Evolutionary conservation across 1,140 invertebrate genomes (phyloP), one percentile per base, ranked within the genome.

Genomic region (Ladona fulva): DNA sequence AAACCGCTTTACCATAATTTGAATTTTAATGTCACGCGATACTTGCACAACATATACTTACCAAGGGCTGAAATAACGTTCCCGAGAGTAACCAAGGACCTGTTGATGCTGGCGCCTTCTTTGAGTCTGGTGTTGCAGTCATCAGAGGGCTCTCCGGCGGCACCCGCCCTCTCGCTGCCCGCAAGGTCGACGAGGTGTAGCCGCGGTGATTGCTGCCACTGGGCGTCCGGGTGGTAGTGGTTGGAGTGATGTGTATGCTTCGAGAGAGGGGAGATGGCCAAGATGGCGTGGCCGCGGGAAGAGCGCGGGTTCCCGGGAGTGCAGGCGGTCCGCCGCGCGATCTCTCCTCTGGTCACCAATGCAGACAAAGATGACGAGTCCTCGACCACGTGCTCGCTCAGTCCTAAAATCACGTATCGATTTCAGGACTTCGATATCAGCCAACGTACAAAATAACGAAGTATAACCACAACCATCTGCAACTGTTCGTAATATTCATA

Each of bases 61-160:
- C 92, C 92, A 80, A 94, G 85, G 24, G 91, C 89, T 25, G 91
- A 92, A 81, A 93, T 93, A 42, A 94, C 92, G 84, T 92, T 93
- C 79, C 92, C 91, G 25, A 94, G 85, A 66, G 92, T 92, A 0
- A 94, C 93, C 59, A 95, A 85, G 75, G 92, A 93, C 82, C 92
- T 92, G 85, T 95, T 95, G 81, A 95, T 95, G 82, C 92, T 93
- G 59, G 92, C 90, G 22, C 93, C 93, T 86, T 93, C 92, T 83
- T 92, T 90, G 78, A 92, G 87, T 52, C 90, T 80, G 77, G 81
- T 82, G 84, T 79, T 80, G 85, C 3, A 81, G 85, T 80, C 81
- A 83, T 82, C 81, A 84, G 78, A 52, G 84, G 77, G 77, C 85
- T 79, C 84, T 80, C 81, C 22, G 78, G 74, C 74, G 25, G 59